Conservation (phyloP, 37 sponge, comb jelly and placozoan species). For the Oopsacas minuta region DNA sequence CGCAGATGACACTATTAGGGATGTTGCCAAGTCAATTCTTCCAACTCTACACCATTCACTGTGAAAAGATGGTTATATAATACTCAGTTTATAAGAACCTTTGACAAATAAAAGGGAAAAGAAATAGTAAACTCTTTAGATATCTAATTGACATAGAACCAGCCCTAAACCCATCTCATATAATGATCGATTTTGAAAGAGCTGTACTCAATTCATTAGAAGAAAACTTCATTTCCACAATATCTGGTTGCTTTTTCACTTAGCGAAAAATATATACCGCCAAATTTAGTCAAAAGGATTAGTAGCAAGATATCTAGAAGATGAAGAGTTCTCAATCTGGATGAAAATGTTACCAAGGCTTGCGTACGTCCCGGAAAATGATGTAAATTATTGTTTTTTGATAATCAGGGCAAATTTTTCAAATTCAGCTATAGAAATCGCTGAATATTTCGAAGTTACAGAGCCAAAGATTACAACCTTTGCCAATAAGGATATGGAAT, state of each 20-base stretch:
- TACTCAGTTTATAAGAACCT: not conserved
- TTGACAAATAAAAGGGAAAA: not conserved
- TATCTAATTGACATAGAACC: not conserved
- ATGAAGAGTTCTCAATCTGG: not conserved
- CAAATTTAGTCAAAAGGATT: not conserved
- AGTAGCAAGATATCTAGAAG: not conserved
- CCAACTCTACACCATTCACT: constrained; percentile 14
- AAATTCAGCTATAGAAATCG: not conserved
- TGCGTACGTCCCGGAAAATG: not conserved
- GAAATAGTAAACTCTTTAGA: not conserved
- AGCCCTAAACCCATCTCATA: not conserved
- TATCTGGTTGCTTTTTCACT: not conserved
- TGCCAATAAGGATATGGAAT: not conserved
- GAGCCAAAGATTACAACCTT: not conserved
- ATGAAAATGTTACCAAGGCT: constrained; percentile 9
- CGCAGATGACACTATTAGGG: not conserved
- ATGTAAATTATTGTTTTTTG: not conserved
- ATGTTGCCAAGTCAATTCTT: not conserved
- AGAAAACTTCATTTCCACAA: not conserved
- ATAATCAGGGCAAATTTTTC: not conserved
- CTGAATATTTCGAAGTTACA: not conserved
- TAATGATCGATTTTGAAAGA: not conserved
- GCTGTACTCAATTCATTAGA: not conserved
- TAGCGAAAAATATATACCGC: not conserved
- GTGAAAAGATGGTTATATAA: constrained; percentile 16